Evolutionary conservation across 2,888 invertebrate genomes (phyloP).

Genomic region (Athrips mouffetella): DNA sequence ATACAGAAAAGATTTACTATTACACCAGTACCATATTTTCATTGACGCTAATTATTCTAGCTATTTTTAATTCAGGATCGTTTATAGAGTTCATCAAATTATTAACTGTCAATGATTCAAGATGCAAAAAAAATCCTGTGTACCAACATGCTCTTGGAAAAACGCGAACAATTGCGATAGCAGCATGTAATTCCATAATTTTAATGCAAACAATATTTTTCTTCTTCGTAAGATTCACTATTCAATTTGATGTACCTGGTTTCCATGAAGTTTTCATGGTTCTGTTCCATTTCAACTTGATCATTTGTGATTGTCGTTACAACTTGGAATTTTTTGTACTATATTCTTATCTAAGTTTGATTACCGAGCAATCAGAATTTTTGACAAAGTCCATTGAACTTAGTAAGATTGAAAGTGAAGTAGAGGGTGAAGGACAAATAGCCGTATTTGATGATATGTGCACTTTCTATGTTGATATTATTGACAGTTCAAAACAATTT

Average conservation of each 20-base stretch:
- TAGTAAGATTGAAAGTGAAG: conserved; percentile 12
- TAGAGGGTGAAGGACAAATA: background rate
- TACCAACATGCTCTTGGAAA: conserved; percentile 15
- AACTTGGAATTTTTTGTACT: conserved; percentile 22
- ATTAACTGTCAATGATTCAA: conserved; percentile 15
- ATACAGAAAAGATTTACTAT: background rate
- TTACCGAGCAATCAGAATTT: conserved; percentile 34
- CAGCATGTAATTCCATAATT: background rate
- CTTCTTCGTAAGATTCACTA: background rate
- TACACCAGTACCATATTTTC: background rate
- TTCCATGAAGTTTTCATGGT: background rate
- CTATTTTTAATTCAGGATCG: background rate
- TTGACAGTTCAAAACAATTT: conserved; percentile 31
- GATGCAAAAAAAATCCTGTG: conserved; percentile 12
- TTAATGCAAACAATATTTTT: background rate
- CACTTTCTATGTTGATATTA: conserved; percentile 32
- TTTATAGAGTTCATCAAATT: background rate
- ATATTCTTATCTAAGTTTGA: conserved; percentile 27
- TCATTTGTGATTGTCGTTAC: conserved; percentile 21
- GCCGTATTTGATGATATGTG: conserved; percentile 33
- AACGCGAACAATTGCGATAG: conserved; percentile 5
- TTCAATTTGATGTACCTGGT: background rate
- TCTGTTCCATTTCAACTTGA: conserved; percentile 10
- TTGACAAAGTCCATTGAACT: conserved; percentile 24
- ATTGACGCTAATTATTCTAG: background rate